Conservation (phyloP, 2,797 vertebrate species). For the Gastrophryne carolinensis region DNA sequence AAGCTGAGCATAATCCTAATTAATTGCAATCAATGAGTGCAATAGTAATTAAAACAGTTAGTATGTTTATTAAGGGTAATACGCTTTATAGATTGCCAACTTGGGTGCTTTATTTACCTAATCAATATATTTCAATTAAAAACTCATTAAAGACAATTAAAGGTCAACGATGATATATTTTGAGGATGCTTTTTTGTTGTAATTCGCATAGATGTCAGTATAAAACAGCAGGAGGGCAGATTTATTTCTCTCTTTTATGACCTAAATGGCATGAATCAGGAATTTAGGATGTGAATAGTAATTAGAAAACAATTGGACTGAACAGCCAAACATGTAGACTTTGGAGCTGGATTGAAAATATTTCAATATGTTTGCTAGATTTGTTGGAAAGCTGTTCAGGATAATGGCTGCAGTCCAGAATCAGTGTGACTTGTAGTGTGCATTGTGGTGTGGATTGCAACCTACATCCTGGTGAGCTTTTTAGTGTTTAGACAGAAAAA, state of each 20-base stretch:
- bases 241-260: conserved; percentile 5
- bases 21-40: conserved; percentile 41
- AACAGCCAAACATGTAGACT: not conserved
- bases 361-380: not conserved
- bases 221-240: not conserved
- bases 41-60: conserved; percentile 47
- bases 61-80: conserved; percentile 50
- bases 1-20: conserved; percentile 29
- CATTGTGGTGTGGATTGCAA: no score
- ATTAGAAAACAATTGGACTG: not conserved
- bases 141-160: conserved; percentile 37
- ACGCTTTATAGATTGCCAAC: conserved; percentile 36
- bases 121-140: conserved; percentile 51
- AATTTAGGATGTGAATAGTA: conserved; percentile 12
- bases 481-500: no score
- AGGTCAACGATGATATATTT: conserved; percentile 49
- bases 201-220: conserved; percentile 11
- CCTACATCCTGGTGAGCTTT: no score
- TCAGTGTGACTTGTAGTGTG: no score
- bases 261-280: conserved; percentile 1
- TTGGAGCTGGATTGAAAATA: not conserved
- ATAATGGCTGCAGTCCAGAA: not conserved
- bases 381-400: not conserved
- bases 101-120: conserved; percentile 37
- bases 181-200: conserved; percentile 2